These are phyloP conservation scores for Saccostrea cuccullata DNA, from an alignment of 1,140 invertebrate species.

Conservation along the genomic window DNA sequence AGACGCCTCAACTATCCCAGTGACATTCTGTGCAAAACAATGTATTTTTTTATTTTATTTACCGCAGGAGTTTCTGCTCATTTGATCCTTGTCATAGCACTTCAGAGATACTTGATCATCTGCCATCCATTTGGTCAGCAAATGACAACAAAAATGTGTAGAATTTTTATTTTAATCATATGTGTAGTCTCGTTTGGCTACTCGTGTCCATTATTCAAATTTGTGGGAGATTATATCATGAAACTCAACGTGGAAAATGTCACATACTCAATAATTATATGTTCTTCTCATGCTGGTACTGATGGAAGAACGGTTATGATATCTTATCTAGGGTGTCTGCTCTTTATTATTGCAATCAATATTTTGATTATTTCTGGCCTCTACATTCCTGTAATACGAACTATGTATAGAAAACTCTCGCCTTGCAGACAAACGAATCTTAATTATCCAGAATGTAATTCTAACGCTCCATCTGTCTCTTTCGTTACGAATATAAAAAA, in stretches of 20 bases:
- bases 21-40: not conserved
- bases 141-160: not conserved
- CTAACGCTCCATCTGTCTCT: not conserved
- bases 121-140: conserved; percentile 11
- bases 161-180: not conserved
- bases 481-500: not conserved
- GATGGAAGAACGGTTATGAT: not conserved
- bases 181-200: not conserved
- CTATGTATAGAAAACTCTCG: not conserved
- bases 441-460: not conserved
- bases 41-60: not conserved
- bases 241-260: not conserved
- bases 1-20: too few species aligned
- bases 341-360: not conserved
- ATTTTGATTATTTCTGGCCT: not conserved
- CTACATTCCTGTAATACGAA: not conserved
- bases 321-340: not conserved
- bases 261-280: not conserved
- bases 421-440: not conserved
- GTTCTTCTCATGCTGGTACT: not conserved
- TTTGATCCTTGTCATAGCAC: not conserved
- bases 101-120: not conserved
- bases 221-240: not conserved
- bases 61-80: not conserved
- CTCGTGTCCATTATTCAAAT: not conserved